Percentiles rank a stretch among this genome's conserved stretches.
Conservation (phyloP, 2,113 vertebrate species). For the Neolamprologus tretocephalus region DNA sequence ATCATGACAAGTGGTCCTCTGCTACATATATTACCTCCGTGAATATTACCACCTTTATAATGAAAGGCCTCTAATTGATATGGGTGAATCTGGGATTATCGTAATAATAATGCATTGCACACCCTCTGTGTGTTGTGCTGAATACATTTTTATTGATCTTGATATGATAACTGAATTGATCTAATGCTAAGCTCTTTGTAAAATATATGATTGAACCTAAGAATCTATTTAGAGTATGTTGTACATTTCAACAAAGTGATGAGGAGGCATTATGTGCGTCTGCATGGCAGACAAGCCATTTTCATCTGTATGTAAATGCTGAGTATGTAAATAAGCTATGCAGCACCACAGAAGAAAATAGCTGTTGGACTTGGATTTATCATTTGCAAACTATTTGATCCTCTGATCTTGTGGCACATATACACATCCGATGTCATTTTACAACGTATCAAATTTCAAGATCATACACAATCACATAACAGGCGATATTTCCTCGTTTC, state of each 20-base stretch:
- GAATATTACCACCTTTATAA: background rate
- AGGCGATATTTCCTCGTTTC: conserved; percentile 20
- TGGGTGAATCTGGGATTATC: background rate
- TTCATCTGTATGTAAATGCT: conserved; percentile 67
- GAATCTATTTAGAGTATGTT: conserved; percentile 28
- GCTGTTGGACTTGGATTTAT: conserved; percentile 40
- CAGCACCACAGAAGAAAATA: conserved; percentile 8
- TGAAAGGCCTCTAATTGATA: background rate
- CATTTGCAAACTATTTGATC: conserved; percentile 50
- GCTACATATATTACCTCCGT: background rate
- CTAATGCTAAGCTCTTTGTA: background rate
- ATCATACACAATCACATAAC: conserved; percentile 24
- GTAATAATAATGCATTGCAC: background rate
- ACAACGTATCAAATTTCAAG: conserved; percentile 20
- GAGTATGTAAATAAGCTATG: conserved; percentile 61
- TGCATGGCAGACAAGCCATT: conserved; percentile 52
- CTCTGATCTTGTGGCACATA: conserved; percentile 14
- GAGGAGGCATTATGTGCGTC: conserved; percentile 50
- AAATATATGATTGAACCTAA: background rate
- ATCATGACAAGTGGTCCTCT: background rate
- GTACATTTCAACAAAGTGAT: conserved; percentile 53
- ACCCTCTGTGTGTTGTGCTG: background rate
- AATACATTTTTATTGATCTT: background rate
- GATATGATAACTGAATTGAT: conserved; percentile 10
- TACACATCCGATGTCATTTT: conserved; percentile 44